A percentile compares a stretch with the other conserved stretches of the same genome.
Evolutionary conservation across 2,797 vertebrate genomes (phyloP).

Genomic region (Eleutherodactylus coqui): DNA sequence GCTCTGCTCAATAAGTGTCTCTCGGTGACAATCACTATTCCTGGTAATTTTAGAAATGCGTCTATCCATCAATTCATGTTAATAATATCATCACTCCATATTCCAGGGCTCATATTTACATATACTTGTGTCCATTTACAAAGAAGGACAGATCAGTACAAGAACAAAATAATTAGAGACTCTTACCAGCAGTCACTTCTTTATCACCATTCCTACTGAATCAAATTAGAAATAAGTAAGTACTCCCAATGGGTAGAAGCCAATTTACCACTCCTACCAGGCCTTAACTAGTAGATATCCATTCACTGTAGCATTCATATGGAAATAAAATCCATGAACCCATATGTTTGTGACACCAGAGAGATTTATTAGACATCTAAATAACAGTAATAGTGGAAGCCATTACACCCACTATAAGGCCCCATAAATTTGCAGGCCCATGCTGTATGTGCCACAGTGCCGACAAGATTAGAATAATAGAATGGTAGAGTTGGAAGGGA

Average conservation of each 20-base stretch:
- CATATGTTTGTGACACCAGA: not conserved
- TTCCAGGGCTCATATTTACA: not conserved
- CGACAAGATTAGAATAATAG: too few species aligned
- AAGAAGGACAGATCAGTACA: not conserved
- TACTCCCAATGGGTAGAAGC: not conserved
- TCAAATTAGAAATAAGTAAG: not conserved
- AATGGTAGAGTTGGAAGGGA: too few species aligned
- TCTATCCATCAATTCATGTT: conserved; percentile 41
- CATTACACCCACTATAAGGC: not conserved
- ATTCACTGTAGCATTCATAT: conserved; percentile 1
- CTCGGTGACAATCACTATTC: conserved; percentile 21
- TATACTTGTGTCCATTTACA: not conserved
- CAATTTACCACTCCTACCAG: not conserved
- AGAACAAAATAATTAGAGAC: not conserved
- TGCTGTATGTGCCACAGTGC: not conserved
- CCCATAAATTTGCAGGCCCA: not conserved
- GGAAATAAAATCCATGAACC: not conserved
- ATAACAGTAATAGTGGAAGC: not conserved
- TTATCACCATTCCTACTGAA: not conserved
- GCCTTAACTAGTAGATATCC: not conserved
- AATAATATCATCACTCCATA: conserved; percentile 27
- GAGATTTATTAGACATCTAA: not conserved
- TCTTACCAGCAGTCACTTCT: not conserved
- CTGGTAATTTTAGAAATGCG: conserved; percentile 11
- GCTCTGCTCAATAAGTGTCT: conserved; percentile 24